Percentiles rank a stretch among this genome's conserved stretches.
phyloP scores from a whole-genome alignment of 2,113 vertebrate genomes.

The Stercorarius parasiticus region DNA sequence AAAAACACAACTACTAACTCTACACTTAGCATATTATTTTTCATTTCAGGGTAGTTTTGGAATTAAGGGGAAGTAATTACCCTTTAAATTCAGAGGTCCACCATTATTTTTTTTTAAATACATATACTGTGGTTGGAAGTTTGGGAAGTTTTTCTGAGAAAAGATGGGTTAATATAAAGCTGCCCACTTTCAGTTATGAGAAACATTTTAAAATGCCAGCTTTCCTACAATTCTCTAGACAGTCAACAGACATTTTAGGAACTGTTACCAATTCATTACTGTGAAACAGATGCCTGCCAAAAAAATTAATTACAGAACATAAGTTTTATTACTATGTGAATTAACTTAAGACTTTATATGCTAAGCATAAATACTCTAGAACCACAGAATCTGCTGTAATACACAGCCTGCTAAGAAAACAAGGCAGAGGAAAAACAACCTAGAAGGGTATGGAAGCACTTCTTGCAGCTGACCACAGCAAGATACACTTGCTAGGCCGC shows the following conservation, averaged over 20 bases:
- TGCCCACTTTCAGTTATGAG: slow-evolving; percentile 2
- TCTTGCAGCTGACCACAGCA: background rate
- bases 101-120: background rate
- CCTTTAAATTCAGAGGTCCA: background rate
- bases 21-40: background rate
- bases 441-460: background rate
- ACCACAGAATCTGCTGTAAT: background rate
- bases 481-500: background rate
- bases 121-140: background rate
- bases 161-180: background rate
- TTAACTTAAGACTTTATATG: slow-evolving; percentile 20
- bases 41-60: background rate
- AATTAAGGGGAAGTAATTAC: background rate
- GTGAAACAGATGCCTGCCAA: slow-evolving; percentile 54
- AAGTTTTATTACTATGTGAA: slow-evolving; percentile 55
- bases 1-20: background rate
- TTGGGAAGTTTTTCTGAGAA: background rate
- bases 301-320: slow-evolving; percentile 59
- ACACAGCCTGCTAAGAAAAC: background rate
- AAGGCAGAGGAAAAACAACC: background rate
- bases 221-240: slow-evolving; percentile 48
- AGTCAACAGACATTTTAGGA: slow-evolving; percentile 49
- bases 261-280: slow-evolving; percentile 57
- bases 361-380: background rate
- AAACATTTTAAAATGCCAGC: slow-evolving; percentile 31